phyloP scores from a whole-genome alignment of 1,140 invertebrate species.

The Dysdera silvatica region DNA sequence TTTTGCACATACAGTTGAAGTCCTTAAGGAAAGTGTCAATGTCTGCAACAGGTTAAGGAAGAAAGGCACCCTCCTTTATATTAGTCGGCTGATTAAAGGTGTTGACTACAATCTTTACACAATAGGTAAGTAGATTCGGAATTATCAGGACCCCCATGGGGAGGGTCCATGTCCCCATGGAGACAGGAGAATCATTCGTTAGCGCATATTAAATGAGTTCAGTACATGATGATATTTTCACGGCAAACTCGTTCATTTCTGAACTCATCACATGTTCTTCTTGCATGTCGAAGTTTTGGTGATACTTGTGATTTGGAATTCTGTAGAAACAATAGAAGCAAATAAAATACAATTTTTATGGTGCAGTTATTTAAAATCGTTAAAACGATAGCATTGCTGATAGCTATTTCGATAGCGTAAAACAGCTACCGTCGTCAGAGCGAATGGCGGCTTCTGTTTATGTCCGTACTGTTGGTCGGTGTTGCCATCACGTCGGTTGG shows the following conservation, averaged over 20 bases:
- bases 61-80: conserved; percentile 63
- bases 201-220: not conserved
- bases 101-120: conserved; percentile 68
- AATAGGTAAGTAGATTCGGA: conserved; percentile 46
- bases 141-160: not conserved
- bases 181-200: not conserved
- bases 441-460: no score
- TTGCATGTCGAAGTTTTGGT: not conserved
- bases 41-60: conserved; percentile 65
- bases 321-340: no score
- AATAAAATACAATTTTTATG: no score
- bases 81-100: conserved; percentile 72
- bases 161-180: not conserved
- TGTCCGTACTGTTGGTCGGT: no score
- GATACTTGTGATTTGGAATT: not conserved
- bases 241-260: not conserved
- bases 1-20: conserved; percentile 61
- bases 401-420: no score
- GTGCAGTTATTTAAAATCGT: no score
- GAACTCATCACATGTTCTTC: not conserved
- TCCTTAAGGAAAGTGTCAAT: conserved; percentile 63
- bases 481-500: no score
- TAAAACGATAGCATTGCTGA: no score
- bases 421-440: no score
- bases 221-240: not conserved